phyloP scores from a whole-genome alignment of 2,113 vertebrate genomes.

The Amia ocellicauda region DNA sequence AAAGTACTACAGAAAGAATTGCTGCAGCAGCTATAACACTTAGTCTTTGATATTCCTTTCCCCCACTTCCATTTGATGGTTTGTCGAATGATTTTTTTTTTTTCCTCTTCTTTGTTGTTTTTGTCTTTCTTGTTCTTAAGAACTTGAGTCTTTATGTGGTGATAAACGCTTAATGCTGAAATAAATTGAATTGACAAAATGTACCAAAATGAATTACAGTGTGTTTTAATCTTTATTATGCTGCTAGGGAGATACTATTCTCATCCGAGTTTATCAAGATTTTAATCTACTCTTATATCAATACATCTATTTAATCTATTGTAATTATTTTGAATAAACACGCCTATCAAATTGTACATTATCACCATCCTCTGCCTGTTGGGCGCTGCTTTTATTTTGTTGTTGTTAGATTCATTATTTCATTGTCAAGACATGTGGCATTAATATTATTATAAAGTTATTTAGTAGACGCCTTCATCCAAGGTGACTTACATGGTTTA shows the following conservation, averaged over 20 bases:
- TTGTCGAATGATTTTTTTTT: constrained; percentile 2
- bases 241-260: constrained; percentile 1
- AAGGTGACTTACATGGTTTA: too few species aligned
- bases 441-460: too few species aligned
- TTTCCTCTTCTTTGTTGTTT: too few species aligned
- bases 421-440: too few species aligned
- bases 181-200: constrained; percentile 22
- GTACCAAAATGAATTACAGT: background rate
- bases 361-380: too few species aligned
- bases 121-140: constrained; percentile 1
- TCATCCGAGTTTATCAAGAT: background rate
- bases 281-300: constrained; percentile 15
- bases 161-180: constrained; percentile 20
- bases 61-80: background rate
- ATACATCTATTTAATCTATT: too few species aligned
- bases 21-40: constrained; percentile 10
- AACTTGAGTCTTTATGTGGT: constrained; percentile 8
- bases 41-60: constrained; percentile 3
- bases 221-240: constrained; percentile 3
- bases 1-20: constrained; percentile 1
- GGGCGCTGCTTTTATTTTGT: too few species aligned
- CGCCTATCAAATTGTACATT: too few species aligned
- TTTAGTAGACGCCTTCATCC: too few species aligned
- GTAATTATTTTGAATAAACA: too few species aligned
- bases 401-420: too few species aligned